These are phyloP conservation scores for Deilephila elpenor DNA, from an alignment of 2,888 invertebrate genomes.

Conservation along the genomic window DNA sequence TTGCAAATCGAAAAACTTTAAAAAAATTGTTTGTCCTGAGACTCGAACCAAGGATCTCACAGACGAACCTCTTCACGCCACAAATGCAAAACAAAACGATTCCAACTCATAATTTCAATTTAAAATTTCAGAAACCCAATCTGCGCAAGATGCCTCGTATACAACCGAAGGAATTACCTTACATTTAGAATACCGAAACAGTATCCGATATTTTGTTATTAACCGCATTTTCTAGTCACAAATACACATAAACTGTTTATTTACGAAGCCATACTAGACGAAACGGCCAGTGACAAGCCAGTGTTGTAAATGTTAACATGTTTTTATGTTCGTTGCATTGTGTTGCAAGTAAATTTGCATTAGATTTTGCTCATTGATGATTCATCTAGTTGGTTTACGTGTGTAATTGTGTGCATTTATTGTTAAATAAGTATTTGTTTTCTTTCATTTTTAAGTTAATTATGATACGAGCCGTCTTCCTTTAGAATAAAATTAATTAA, in stretches of 20 bases:
- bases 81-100: neutral
- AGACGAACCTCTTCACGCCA: too few relatives aligned
- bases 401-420: neutral
- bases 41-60: too few relatives aligned
- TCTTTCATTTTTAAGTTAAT: neutral
- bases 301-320: slow-evolving; percentile 12
- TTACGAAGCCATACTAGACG: slow-evolving; percentile 11
- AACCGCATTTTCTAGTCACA: slow-evolving; percentile 1
- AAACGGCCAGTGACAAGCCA: slow-evolving; percentile 13
- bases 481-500: too few relatives aligned
- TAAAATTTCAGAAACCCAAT: neutral
- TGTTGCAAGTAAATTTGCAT: slow-evolving; percentile 22
- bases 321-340: slow-evolving; percentile 22
- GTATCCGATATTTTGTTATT: slow-evolving; percentile 19
- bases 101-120: neutral
- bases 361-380: slow-evolving; percentile 21
- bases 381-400: neutral
- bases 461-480: too few relatives aligned
- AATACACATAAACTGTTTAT: slow-evolving; percentile 13
- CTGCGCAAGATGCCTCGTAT: neutral
- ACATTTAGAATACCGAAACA: neutral
- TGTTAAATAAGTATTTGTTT: neutral
- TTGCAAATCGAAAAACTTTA: too few relatives aligned
- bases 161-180: neutral
- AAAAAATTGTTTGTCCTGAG: too few relatives aligned